A percentile compares a stretch with the other conserved stretches of the same genome.
Evolutionary conservation across 2,888 invertebrate species (phyloP).

Genomic region (Polymixis lichenea): DNA sequence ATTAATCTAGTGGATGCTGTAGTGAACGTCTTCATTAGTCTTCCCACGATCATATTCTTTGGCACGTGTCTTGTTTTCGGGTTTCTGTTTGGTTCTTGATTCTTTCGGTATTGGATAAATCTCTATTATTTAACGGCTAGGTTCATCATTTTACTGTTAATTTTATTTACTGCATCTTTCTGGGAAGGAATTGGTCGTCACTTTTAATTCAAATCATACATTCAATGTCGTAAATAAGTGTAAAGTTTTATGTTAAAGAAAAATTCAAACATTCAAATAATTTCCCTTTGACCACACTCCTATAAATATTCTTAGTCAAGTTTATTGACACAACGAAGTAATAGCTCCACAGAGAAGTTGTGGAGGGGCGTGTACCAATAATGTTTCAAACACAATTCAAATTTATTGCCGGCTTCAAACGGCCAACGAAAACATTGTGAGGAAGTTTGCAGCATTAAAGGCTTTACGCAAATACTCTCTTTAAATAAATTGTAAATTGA

Average conservation of each 20-base stretch:
- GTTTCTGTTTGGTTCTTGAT: background rate
- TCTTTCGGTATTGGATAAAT: background rate
- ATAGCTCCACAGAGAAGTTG: conserved; percentile 41
- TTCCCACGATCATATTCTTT: conserved; percentile 4
- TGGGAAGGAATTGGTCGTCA: background rate
- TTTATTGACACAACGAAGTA: conserved; percentile 56
- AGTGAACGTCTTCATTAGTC: conserved; percentile 18
- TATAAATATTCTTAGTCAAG: conserved; percentile 51
- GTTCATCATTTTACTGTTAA: background rate
- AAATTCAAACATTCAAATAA: conserved; percentile 26
- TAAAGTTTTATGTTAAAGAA: background rate
- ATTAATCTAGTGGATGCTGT: conserved; percentile 22
- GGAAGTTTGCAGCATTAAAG: conserved; percentile 51
- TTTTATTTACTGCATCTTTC: too few species aligned
- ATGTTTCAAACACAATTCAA: conserved; percentile 56
- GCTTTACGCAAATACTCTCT: conserved; percentile 47
- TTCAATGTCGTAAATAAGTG: background rate
- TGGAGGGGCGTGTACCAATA: conserved; percentile 51
- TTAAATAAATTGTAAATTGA: conserved; percentile 49
- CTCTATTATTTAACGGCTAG: background rate
- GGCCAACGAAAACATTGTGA: conserved; percentile 57
- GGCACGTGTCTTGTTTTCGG: too few species aligned
- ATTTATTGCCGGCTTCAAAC: conserved; percentile 59
- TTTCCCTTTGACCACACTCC: conserved; percentile 33
- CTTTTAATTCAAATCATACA: background rate